Conservation (phyloP, 2,797 vertebrate species). For the Phoxinus dragarum region DNA sequence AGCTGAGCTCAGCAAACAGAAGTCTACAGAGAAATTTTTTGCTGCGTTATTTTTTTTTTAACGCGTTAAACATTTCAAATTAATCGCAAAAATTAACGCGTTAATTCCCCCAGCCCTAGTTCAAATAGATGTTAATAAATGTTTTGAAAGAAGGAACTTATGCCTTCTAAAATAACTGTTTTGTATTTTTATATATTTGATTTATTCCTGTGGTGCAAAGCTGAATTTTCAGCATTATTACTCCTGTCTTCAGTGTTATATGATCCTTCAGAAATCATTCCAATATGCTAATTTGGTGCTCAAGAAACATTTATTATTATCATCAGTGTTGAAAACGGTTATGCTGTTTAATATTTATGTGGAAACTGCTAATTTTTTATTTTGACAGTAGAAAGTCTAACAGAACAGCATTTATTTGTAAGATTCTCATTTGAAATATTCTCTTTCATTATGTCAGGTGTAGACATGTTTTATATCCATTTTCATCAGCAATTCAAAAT, state of each 20-base stretch:
- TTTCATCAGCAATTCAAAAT: neutral
- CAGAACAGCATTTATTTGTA: neutral
- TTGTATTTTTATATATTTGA: neutral
- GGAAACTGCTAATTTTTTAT: neutral
- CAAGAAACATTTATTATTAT: neutral
- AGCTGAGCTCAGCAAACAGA: too few relatives aligned
- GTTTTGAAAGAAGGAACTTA: neutral
- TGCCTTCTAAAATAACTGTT: neutral
- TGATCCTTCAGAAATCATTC: neutral
- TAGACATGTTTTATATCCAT: neutral
- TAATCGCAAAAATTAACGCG: too few relatives aligned
- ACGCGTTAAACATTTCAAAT: too few relatives aligned
- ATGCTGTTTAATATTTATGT: neutral
- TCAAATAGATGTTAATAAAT: too few relatives aligned
- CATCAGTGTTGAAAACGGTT: neutral
- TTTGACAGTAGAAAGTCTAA: neutral
- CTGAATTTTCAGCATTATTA: neutral
- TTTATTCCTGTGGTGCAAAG: neutral
- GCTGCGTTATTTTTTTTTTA: too few relatives aligned
- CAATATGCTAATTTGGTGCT: neutral
- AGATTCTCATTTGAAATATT: neutral
- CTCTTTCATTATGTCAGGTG: neutral
- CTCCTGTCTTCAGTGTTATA: neutral
- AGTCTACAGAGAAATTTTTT: too few relatives aligned
- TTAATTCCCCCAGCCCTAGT: too few relatives aligned